Evolutionary conservation across 2,888 invertebrate species (phyloP), one percentile per base, ranked within the genome.

Genomic region (Ceramica pisi): DNA sequence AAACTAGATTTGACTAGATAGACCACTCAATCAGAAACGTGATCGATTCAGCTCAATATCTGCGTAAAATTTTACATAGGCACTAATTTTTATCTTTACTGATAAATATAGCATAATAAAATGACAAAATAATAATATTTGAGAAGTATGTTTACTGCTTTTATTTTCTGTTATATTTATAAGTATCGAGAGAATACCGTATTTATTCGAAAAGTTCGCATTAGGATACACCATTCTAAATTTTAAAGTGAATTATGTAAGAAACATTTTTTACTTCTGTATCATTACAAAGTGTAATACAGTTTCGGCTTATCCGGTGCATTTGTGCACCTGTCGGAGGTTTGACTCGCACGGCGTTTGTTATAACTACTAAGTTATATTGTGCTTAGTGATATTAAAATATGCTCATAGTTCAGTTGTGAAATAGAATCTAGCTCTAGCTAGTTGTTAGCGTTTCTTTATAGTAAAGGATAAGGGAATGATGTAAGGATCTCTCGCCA

Each of bases 331-430:
- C 87, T 84, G 67, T 71, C 65, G 74, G 83, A 86, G 89, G 88
- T 88, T 86, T 86, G 85, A 88, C 75, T 86, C 85, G 90, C 90
- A 89, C 89, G 85, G 87, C 89, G 89, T 91, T 88, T 84, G 87
- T 87, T 88, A 86, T 82, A 78, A 84, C 71, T 87, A 90, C 87
- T 85, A 83, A 88, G 87, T 91, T 92, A 90, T 91, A 92, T 91
- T 92, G 90, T 91, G 95, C 94, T 95, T 95, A 95, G 95, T 94
- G 93, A 94, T 95, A 94, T 90, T 90, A 90, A 92, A 88, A 86
- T 92, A 94, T 92, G 95, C 95, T 95, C 95, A 95, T 95, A 95
- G 95, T 86, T 93, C 93, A 92, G 93, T 94, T 93, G 94, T 94
- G 95, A 93, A 92, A 92, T 95, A 95, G 93, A 91, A 89, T 90